Conservation (phyloP, 2,113 vertebrate species). For the Benthochromis sp. region DNA sequence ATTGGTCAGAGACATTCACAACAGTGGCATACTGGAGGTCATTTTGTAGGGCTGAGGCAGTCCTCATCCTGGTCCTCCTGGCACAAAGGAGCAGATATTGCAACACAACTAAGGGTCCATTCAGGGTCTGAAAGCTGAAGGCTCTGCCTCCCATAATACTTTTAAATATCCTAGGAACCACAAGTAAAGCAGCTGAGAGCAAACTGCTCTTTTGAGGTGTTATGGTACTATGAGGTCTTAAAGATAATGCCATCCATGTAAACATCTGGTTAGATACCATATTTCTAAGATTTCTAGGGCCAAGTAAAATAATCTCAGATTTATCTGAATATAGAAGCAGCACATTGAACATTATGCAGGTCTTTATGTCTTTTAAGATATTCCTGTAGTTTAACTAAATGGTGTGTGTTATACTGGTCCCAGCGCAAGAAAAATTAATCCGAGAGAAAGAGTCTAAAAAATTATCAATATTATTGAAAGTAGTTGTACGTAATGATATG, state of each 20-base stretch:
- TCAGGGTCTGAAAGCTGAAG: neutral
- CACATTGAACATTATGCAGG: neutral
- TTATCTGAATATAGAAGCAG: neutral
- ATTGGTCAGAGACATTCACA: neutral
- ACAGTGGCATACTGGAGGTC: neutral
- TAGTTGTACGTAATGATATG: neutral
- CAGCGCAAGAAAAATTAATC: accelerated
- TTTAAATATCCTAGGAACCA: neutral
- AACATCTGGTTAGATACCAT: neutral
- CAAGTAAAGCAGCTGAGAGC: accelerated
- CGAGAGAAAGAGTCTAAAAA: neutral
- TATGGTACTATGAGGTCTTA: neutral
- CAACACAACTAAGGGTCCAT: neutral
- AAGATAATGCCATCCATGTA: neutral
- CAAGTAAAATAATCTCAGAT: neutral
- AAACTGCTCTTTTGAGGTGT: neutral
- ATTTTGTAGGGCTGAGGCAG: neutral
- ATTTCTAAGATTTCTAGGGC: neutral
- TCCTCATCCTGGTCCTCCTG: neutral
- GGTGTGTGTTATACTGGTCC: neutral
- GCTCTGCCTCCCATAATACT: neutral
- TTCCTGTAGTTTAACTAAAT: neutral
- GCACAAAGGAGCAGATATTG: neutral
- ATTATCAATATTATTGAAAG: neutral
- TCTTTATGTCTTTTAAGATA: neutral